Conservation (phyloP, 2,797 vertebrate genomes). For the Sylvilagus floridanus region DNA sequence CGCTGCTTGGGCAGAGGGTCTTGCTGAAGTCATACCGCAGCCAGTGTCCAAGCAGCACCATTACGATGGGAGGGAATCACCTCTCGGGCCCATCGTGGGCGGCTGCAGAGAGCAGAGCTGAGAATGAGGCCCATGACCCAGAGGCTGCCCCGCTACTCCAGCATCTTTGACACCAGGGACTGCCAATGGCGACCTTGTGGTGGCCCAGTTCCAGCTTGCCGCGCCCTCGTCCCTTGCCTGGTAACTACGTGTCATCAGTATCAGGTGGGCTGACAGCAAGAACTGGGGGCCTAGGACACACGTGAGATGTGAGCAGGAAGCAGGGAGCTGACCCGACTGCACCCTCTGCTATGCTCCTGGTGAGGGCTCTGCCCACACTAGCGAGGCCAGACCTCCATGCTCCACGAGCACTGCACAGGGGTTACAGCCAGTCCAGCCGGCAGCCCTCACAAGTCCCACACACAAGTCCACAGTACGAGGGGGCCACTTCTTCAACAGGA, state of each 20-base stretch:
- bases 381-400: neutral
- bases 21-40: too few relatives aligned
- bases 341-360: neutral
- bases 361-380: neutral
- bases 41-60: too few relatives aligned
- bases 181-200: neutral
- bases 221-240: neutral
- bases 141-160: too few relatives aligned
- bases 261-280: neutral
- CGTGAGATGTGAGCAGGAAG: neutral
- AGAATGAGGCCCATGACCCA: too few relatives aligned
- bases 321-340: neutral
- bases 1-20: too few relatives aligned
- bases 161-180: neutral
- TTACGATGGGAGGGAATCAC: too few relatives aligned
- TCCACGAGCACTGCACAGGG: neutral
- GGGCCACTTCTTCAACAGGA: neutral
- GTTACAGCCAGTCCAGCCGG: neutral
- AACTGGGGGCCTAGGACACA: neutral
- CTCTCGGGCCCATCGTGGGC: too few relatives aligned
- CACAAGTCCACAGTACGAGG: neutral
- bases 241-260: neutral
- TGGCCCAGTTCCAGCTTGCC: too few relatives aligned
- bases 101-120: too few relatives aligned
- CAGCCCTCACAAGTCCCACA: neutral